Evolutionary conservation across 1,140 invertebrate genomes (phyloP).

Genomic region (Cotesia vestalis): DNA sequence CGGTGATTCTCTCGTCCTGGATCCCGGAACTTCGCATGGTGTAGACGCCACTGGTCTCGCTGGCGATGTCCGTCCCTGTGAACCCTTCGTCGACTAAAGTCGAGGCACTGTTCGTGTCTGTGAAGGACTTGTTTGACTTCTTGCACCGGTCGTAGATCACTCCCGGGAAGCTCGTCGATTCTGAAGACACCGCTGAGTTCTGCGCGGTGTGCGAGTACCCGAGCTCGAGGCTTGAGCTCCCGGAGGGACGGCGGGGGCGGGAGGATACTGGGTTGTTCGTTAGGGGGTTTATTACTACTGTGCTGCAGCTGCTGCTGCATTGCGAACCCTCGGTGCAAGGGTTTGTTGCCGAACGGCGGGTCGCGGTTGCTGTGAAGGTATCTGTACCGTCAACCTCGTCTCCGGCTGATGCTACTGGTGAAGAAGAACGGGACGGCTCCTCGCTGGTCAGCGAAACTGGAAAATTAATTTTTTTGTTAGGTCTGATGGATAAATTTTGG

Average conservation of each 20-base stretch:
- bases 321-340: conserved; percentile 73
- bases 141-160: conserved; percentile 65
- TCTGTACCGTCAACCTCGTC: conserved; percentile 56
- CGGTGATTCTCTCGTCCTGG: conserved; percentile 56
- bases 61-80: conserved; percentile 62
- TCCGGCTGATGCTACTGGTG: conserved; percentile 40
- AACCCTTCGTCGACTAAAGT: conserved; percentile 35
- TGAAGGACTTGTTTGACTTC: conserved; percentile 55
- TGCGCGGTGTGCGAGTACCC: conserved; percentile 85
- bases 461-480: neutral
- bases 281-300: conserved; percentile 74
- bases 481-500: neutral
- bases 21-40: conserved; percentile 78
- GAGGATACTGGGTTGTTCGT: conserved; percentile 61
- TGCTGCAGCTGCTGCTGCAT: conserved; percentile 84
- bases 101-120: conserved; percentile 42
- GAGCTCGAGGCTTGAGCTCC: conserved; percentile 79
- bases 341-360: conserved; percentile 49
- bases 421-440: conserved; percentile 38
- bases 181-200: conserved; percentile 73
- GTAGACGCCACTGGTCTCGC: conserved; percentile 81
- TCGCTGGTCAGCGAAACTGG: neutral
- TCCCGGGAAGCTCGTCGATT: conserved; percentile 61
- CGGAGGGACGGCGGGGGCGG: conserved; percentile 69
- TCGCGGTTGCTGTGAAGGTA: conserved; percentile 40